These are phyloP conservation scores for Halcyon smyrnensis DNA, from an alignment of 2,797 vertebrate genomes.

Conservation along the genomic window DNA sequence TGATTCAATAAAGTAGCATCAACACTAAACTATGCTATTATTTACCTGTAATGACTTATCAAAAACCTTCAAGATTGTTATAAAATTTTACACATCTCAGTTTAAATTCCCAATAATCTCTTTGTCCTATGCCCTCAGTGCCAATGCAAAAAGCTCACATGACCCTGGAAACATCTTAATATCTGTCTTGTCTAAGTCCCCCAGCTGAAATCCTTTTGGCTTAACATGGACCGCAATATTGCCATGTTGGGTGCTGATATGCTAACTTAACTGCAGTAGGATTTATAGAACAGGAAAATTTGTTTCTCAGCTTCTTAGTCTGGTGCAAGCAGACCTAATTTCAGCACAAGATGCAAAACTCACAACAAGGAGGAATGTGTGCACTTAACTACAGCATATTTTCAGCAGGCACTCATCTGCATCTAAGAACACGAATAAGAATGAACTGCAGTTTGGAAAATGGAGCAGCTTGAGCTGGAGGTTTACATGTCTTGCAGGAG, in stretches of 20 bases:
- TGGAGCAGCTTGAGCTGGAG: not conserved
- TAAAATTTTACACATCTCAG: not conserved
- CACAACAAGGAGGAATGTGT: not conserved
- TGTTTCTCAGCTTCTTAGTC: not conserved
- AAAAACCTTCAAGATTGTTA: not conserved
- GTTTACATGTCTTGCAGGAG: not conserved
- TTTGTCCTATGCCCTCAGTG: rapidly evolving
- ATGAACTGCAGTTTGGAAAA: not conserved
- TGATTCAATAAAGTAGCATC: not conserved
- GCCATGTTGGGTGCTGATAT: not conserved
- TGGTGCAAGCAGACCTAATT: not conserved
- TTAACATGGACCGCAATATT: not conserved
- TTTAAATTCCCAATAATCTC: not conserved
- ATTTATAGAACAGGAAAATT: not conserved
- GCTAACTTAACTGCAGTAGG: not conserved
- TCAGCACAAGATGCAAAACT: not conserved
- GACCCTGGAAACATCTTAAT: not conserved
- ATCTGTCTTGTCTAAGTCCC: not conserved
- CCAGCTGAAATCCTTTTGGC: not conserved
- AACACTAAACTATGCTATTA: not conserved
- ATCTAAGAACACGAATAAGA: not conserved
- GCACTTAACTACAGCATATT: no score
- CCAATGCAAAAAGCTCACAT: not conserved
- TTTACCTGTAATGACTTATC: not conserved
- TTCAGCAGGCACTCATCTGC: not conserved